Conservation (phyloP, 2,888 invertebrate species). For the Toxonevra muliebris region DNA sequence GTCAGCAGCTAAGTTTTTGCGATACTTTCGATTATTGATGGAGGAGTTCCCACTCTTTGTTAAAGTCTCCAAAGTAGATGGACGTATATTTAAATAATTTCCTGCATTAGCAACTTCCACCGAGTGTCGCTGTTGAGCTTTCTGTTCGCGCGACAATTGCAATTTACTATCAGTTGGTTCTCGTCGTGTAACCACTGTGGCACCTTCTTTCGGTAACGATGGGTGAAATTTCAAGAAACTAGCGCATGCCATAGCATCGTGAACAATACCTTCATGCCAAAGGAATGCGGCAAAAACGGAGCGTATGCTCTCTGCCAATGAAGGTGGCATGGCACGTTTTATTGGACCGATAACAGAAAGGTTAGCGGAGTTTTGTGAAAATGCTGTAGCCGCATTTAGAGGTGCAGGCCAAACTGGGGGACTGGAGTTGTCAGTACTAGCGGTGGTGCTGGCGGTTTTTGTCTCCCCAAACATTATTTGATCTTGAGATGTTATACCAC, state of each 20-base stretch:
- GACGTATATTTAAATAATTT: slow-evolving; percentile 81
- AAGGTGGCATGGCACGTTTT: slow-evolving; percentile 89
- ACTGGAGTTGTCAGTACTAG: slow-evolving; percentile 53
- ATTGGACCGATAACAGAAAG: slow-evolving; percentile 62
- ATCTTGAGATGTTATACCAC: slow-evolving; percentile 44
- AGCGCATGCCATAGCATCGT: slow-evolving; percentile 98
- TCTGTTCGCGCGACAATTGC: slow-evolving; percentile 67
- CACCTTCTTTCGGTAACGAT: slow-evolving; percentile 81
- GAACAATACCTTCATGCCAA: slow-evolving; percentile 97
- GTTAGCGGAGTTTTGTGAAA: slow-evolving; percentile 16
- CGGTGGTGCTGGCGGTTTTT: slow-evolving; percentile 45
- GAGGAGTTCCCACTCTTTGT: slow-evolving; percentile 83
- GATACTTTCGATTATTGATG: slow-evolving; percentile 75
- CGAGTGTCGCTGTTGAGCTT: slow-evolving; percentile 82
- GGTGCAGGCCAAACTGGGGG: slow-evolving; percentile 49
- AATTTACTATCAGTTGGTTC: slow-evolving; percentile 61
- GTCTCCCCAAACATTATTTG: slow-evolving; percentile 43
- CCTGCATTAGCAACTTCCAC: slow-evolving; percentile 82
- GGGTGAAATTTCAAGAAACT: slow-evolving; percentile 96
- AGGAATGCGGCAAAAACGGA: slow-evolving; percentile 95
- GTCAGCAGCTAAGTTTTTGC: slow-evolving; percentile 57
- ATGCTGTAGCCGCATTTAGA: slow-evolving; percentile 22
- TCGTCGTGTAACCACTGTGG: slow-evolving; percentile 75
- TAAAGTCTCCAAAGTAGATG: slow-evolving; percentile 79
- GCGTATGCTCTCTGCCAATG: slow-evolving; percentile 90